Base-by-base conservation (phyloP, 2,888 invertebrate species). In the Endomychus coccineus region DNA sequence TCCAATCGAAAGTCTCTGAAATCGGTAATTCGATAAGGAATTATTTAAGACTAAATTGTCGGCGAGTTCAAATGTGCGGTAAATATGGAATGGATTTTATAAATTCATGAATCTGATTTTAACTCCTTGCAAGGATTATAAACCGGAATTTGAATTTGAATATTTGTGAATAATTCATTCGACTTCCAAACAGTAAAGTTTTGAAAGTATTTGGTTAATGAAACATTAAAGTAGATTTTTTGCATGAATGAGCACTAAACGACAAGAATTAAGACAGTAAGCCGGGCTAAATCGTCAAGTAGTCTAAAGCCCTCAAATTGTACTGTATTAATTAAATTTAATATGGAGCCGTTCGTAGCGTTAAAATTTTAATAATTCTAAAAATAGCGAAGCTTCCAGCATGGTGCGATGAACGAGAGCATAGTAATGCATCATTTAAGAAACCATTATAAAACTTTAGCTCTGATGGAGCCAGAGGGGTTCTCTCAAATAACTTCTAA, bases 341-440 rank as follows among this genome's bases (percentile, higher is more conserved):
- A 43, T 45, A 43, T 36, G 40, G 44, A 46, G 44, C 39, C 44
- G 49, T 46, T 40, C 40, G 41, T 35, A 19, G 46, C 45, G 42
- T 42, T 51, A 48, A 55, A 55, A 56, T 53, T 56, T 55, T 54
- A 56, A 56, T 56, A 56, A 55, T 53, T 49, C 42, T 37, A 42
- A 45, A 50, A 51, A 54, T 46, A 45, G 46, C 49, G 44, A 36
- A 17, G 27, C 17, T 16, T 23, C 14, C 25, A 31, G 24, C 19
- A 10, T n/a, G n/a, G 17, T 10, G 31, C 30, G 22, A 37, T 21
- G 36, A 31, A 31, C 21, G 36, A 32, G 31, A 27, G 36, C 43
- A 42, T 38, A 34, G 48, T 43, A 37, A 49, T 52, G 48, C 49
- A 51, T 50, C 50, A 49, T 45, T 42, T 42, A 39, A 39, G 48